Percentiles rank a stretch among this genome's conserved stretches.
These are phyloP conservation scores for Agrilus mali DNA, from an alignment of 2,888 invertebrate genomes.

Conservation along the genomic window DNA sequence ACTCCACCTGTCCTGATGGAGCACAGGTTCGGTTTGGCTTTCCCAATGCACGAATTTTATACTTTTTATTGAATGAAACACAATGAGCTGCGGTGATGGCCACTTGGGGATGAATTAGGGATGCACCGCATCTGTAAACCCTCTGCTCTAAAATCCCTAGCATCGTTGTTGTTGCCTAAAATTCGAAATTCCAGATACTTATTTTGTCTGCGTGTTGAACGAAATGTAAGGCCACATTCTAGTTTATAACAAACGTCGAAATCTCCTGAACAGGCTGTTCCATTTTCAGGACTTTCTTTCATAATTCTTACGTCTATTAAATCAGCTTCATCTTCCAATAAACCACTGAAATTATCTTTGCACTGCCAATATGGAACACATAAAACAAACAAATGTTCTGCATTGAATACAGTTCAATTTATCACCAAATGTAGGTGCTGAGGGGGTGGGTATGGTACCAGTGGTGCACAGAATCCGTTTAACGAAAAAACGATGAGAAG, in stretches of 20 bases:
- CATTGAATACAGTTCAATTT: no score
- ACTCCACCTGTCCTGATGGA: constrained; percentile 24
- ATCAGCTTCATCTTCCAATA: constrained; percentile 22
- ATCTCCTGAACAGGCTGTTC: constrained; percentile 13
- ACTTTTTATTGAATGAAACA: constrained; percentile 14
- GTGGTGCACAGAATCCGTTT: no score
- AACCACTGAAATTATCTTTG: constrained; percentile 24
- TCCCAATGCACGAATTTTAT: constrained; percentile 27
- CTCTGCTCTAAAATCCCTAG: constrained; percentile 22
- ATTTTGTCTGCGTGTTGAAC: neutral
- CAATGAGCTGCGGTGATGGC: constrained; percentile 30
- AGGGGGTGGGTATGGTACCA: no score
- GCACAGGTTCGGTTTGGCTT: constrained; percentile 20
- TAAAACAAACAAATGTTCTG: no score
- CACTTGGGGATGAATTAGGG: constrained; percentile 26
- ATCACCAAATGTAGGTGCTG: no score
- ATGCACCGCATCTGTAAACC: constrained; percentile 23
- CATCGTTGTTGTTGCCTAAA: constrained; percentile 18
- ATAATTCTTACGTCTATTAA: constrained; percentile 17
- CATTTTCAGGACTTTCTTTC: neutral
- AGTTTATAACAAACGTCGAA: constrained; percentile 27
- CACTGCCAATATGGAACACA: constrained; percentile 31
- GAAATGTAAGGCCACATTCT: constrained; percentile 20
- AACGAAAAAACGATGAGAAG: no score
- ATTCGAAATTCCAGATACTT: constrained; percentile 12